Evolutionary conservation across 2,113 vertebrate species (phyloP).

Genomic region (Malurus cyaneus): DNA sequence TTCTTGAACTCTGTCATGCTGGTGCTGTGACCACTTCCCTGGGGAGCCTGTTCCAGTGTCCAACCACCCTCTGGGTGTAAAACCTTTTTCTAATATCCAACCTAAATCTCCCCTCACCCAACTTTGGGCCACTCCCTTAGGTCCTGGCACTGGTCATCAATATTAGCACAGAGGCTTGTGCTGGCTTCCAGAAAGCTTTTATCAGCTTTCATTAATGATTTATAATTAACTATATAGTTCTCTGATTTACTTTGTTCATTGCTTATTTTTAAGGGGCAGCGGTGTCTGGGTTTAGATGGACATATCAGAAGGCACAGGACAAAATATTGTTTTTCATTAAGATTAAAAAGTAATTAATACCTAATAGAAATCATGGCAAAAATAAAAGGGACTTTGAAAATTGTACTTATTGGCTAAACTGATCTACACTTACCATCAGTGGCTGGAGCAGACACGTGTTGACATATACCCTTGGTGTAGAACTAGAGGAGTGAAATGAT

Average conservation of each 20-base stretch:
- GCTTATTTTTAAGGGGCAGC: not conserved
- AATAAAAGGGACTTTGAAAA: not conserved
- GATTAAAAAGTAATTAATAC: not conserved
- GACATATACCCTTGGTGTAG: not conserved
- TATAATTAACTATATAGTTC: not conserved
- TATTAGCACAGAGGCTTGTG: not conserved
- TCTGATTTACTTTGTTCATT: not conserved
- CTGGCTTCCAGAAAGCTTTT: not conserved
- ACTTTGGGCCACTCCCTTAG: not conserved
- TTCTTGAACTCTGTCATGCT: not conserved
- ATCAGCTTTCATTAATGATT: not conserved
- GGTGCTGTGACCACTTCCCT: not conserved
- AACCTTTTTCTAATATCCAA: not conserved
- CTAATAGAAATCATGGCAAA: not conserved
- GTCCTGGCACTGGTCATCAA: not conserved
- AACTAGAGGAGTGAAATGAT: not conserved
- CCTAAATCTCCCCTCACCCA: not conserved
- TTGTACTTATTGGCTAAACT: not conserved
- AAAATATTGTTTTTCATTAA: not conserved
- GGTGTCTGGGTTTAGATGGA: not conserved
- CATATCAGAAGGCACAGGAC: not conserved
- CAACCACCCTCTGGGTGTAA: fast-evolving
- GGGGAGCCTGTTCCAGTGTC: not conserved
- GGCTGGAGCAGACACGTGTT: not conserved
- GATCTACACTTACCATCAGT: not conserved